Evolutionary conservation across 2,113 vertebrate species (phyloP), one percentile per base, ranked within the genome.

Genomic region (Tapirus terrestris): DNA sequence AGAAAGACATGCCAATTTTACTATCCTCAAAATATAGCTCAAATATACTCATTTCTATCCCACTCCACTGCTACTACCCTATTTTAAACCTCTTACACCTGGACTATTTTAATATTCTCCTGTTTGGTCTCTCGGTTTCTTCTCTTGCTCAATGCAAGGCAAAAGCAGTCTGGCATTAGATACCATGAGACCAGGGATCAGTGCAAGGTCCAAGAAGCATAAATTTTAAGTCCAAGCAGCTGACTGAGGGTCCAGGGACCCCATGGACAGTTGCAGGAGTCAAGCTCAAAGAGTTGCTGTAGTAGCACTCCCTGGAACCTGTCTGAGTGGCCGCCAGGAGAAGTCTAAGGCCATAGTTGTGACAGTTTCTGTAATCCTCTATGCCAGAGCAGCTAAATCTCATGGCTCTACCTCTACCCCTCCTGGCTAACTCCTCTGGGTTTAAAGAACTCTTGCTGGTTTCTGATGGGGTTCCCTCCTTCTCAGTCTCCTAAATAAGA

Each of bases 1-100:
- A 77, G 60, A 93, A 92, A 93, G 11, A n/a, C 31, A 70, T 12
- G 21, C 36, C 27, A 79, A 27, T 89, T 95, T 92, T 88, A 65
- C 56, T 79, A 23, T 87, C 33, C 33, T 85, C 48, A 93, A 83
- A 83, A 80, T 29, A 82, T 23, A 87, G 48, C 18, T 90, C 56
- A 92, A 48, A 68, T 95, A 51, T 56, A 39, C 20, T 90, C 8
- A 39, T 90, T 79, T 89, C n/a, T 73, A 36, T 77, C 18, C 10
- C 6, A 63, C 8, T 76, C 39, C 23, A 53, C 14, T 16, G 27
- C 7, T 60, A 21, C 6, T 27, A 36, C 2, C 53, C 58, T 84
- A 27, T 93, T 92, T 91, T 58, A 95, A 97, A 76, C 4, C 18
- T 68, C 31, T 73, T 89, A 87, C 45, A 45, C 17, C 5, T 68